These are phyloP conservation scores for Dromiciops gliroides DNA, from an alignment of 2,113 vertebrate genomes.

Conservation along the genomic window DNA sequence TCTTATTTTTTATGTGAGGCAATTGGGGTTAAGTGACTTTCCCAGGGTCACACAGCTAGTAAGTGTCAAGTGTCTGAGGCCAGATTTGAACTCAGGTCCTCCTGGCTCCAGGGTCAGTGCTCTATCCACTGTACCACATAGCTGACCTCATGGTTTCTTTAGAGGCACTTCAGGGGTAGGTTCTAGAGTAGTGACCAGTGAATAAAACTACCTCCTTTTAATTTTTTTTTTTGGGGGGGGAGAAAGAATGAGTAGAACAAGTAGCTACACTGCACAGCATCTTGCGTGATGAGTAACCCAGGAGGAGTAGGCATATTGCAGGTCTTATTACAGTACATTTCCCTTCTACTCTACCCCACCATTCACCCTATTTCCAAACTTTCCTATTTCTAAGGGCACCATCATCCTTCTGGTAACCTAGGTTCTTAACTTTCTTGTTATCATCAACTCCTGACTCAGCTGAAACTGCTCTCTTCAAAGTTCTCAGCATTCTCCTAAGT, in stretches of 20 bases:
- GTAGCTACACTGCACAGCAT: background rate
- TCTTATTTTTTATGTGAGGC: no score
- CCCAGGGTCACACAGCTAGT: no score
- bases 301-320: background rate
- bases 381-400: background rate
- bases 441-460: background rate
- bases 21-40: no score
- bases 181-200: background rate
- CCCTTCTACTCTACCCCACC: background rate
- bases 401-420: background rate
- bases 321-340: background rate
- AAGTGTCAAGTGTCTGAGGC: no score
- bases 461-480: background rate
- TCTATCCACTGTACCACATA: no score
- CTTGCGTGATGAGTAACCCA: background rate
- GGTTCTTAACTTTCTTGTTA: background rate
- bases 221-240: background rate
- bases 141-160: background rate
- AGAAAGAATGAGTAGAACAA: background rate
- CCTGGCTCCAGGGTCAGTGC: no score
- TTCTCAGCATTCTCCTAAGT: background rate
- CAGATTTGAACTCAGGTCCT: no score
- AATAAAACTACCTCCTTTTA: background rate
- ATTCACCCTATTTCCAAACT: background rate
- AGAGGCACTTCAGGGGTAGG: background rate